Conservation (phyloP, 2,113 vertebrate species). For the Typhlomys cinereus region DNA sequence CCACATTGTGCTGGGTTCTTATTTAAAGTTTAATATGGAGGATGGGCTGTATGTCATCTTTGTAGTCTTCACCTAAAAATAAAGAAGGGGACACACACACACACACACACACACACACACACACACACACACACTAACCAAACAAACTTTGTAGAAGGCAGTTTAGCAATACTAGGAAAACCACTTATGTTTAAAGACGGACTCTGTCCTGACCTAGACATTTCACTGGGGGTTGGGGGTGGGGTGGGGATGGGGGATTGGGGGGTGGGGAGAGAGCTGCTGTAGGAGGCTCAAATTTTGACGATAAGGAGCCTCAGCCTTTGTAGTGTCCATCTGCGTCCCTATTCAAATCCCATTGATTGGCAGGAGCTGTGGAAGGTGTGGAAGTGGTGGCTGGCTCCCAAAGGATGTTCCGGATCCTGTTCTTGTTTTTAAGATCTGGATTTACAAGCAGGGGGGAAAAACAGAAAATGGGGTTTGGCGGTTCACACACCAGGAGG, state of each 20-base stretch:
- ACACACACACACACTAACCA: neutral
- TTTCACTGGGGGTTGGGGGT: too few relatives aligned
- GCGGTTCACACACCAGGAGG: neutral
- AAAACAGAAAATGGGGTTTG: too few relatives aligned
- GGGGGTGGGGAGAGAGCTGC: rapidly evolving
- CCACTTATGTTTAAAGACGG: neutral
- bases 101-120: neutral
- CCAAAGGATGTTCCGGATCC: rapidly evolving
- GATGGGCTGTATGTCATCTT: neutral
- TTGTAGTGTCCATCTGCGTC: neutral
- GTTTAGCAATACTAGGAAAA: neutral
- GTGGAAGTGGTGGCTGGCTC: neutral
- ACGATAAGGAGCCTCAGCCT: too few relatives aligned
- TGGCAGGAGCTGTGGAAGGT: neutral
- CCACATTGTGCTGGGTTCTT: neutral
- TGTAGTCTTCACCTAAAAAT: conserved; percentile 7
- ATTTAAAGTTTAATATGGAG: conserved; percentile 15
- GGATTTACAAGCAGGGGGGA: neutral
- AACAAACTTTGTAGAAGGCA: neutral
- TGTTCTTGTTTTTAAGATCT: neutral
- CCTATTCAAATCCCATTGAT: neutral
- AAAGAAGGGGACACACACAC: neutral
- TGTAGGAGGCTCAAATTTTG: neutral
- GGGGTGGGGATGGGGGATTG: too few relatives aligned
- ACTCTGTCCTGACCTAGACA: neutral